Conservation (phyloP, 2,888 invertebrate species). For the Leucania comma region DNA sequence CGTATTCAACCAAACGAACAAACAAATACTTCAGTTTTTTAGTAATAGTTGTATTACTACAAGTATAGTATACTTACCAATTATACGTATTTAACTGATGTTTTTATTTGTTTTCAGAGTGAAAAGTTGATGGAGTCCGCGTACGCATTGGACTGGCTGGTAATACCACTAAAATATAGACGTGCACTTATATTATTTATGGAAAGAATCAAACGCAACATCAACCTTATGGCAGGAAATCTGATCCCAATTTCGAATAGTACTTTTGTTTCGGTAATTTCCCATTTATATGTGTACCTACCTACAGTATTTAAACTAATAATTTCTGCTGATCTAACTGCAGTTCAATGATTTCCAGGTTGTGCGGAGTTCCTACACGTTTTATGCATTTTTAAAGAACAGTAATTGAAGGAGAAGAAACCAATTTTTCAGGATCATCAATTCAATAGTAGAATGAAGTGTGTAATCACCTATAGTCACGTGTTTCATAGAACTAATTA, state of each 20-base stretch:
- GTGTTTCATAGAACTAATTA: no score
- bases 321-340: neutral
- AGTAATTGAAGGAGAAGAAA: slow-evolving; percentile 21
- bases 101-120: slow-evolving; percentile 37
- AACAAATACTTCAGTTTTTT: no score
- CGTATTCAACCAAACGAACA: no score
- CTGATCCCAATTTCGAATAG: slow-evolving; percentile 83
- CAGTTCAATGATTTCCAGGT: slow-evolving; percentile 16
- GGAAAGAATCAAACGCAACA: slow-evolving; percentile 81
- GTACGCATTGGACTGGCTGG: slow-evolving; percentile 74
- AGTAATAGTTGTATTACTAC: no score
- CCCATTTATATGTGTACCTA: neutral
- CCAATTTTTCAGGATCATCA: no score
- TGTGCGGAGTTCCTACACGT: slow-evolving; percentile 70
- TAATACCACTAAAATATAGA: slow-evolving; percentile 66
- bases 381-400: slow-evolving; percentile 43
- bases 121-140: slow-evolving; percentile 70
- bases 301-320: neutral
- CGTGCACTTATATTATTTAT: slow-evolving; percentile 80
- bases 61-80: no score
- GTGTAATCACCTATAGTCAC: no score
- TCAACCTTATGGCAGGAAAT: slow-evolving; percentile 81
- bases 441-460: neutral
- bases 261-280: slow-evolving; percentile 77
- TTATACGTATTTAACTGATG: no score